These are phyloP conservation scores for Myotis vivesi DNA, from an alignment of 2,797 vertebrate species.

Conservation along the genomic window DNA sequence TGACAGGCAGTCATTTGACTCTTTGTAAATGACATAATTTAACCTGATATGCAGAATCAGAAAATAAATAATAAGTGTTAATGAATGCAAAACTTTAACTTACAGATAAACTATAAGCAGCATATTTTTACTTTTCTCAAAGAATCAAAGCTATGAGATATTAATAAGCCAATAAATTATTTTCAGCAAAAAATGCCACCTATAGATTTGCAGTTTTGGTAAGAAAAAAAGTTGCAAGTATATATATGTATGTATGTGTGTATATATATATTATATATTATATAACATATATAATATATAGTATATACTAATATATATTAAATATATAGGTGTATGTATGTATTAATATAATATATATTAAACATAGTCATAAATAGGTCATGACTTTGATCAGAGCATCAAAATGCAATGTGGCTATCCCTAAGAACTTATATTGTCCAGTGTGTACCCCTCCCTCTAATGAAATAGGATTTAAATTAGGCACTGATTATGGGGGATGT, in stretches of 20 bases:
- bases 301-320: too few species aligned
- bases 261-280: too few species aligned
- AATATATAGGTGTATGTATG: too few species aligned
- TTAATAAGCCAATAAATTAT: neutral
- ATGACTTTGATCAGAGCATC: neutral
- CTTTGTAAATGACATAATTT: neutral
- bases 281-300: too few species aligned
- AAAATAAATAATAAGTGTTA: neutral
- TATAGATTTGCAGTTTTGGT: neutral
- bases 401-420: neutral
- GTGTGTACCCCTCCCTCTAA: fast-evolving
- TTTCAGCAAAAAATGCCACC: neutral
- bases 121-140: slow-evolving; percentile 19
- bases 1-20: neutral
- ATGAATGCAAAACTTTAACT: neutral
- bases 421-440: neutral
- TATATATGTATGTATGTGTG: neutral
- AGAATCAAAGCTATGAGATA: neutral
- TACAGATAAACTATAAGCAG: neutral
- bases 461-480: neutral
- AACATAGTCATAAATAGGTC: neutral
- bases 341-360: neutral
- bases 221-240: slow-evolving; percentile 19
- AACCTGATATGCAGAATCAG: neutral
- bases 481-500: neutral